Percentiles rank a stretch among this genome's conserved stretches.
These are phyloP conservation scores for Sitta carolinensis DNA, from an alignment of 2,797 vertebrate genomes.

Conservation along the genomic window DNA sequence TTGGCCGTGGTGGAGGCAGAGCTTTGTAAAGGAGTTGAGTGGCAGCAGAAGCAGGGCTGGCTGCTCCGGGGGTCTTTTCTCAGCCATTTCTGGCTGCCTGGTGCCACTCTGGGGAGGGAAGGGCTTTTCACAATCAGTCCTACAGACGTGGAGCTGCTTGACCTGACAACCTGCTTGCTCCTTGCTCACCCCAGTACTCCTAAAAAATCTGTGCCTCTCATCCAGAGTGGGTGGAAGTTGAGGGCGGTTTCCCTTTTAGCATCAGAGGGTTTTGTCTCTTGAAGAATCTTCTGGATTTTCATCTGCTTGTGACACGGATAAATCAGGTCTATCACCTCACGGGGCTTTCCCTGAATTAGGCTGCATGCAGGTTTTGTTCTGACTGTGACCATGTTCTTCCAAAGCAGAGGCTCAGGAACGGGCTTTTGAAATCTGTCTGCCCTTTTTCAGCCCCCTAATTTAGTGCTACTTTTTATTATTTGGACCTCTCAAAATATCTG, in stretches of 20 bases:
- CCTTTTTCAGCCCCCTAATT: not conserved
- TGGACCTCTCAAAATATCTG: not conserved
- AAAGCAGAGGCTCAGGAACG: not conserved
- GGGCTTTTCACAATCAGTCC: not conserved
- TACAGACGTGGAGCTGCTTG: not conserved
- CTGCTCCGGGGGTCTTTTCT: not conserved
- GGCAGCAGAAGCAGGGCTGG: not conserved
- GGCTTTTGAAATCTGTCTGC: not conserved
- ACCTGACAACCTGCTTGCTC: not conserved
- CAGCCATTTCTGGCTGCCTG: not conserved
- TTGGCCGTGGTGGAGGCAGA: accelerated
- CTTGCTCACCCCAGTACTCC: not conserved
- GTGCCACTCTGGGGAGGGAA: accelerated
- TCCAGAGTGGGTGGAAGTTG: not conserved
- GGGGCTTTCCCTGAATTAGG: not conserved
- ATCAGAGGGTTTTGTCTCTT: not conserved
- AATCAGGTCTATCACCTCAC: not conserved
- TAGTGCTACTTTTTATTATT: not conserved
- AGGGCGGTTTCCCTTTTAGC: not conserved
- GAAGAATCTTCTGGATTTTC: not conserved
- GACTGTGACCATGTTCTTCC: not conserved
- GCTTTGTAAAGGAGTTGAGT: not conserved
- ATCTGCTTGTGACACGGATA: not conserved
- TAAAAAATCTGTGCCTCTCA: not conserved
- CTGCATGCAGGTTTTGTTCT: not conserved